phyloP scores from a whole-genome alignment of 2,797 vertebrate genomes.

The Alcedo atthis region DNA sequence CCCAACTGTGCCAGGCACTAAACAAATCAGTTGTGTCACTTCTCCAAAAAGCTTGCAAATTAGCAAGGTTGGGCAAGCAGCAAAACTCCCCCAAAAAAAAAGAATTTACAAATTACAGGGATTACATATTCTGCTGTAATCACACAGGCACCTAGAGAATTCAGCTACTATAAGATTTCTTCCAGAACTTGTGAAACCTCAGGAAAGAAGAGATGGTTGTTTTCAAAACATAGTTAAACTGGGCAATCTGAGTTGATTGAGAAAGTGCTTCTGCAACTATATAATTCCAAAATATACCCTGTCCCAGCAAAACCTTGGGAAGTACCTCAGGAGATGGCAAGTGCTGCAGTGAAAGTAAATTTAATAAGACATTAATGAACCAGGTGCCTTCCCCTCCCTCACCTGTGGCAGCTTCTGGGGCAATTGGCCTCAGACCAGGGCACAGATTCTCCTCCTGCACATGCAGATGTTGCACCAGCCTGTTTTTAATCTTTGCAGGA shows the following conservation, averaged over 20 bases:
- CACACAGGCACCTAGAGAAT: neutral
- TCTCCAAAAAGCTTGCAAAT: neutral
- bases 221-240: neutral
- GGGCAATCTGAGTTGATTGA: neutral
- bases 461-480: neutral
- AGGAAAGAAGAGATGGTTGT: neutral
- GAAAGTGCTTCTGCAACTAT: neutral
- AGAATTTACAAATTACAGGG: neutral
- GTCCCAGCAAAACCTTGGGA: neutral
- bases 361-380: neutral
- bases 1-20: neutral
- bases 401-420: fast-evolving
- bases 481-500: neutral
- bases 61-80: neutral
- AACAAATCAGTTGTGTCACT: neutral
- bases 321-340: neutral
- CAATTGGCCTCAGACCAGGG: fast-evolving
- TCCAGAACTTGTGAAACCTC: neutral
- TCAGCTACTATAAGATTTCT: neutral
- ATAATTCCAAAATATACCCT: neutral
- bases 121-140: neutral
- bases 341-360: neutral
- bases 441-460: neutral
- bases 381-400: fast-evolving
- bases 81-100: neutral